Base-by-base conservation (phyloP, 2,888 invertebrate genomes). In the Digitonthophagus gazella region DNA sequence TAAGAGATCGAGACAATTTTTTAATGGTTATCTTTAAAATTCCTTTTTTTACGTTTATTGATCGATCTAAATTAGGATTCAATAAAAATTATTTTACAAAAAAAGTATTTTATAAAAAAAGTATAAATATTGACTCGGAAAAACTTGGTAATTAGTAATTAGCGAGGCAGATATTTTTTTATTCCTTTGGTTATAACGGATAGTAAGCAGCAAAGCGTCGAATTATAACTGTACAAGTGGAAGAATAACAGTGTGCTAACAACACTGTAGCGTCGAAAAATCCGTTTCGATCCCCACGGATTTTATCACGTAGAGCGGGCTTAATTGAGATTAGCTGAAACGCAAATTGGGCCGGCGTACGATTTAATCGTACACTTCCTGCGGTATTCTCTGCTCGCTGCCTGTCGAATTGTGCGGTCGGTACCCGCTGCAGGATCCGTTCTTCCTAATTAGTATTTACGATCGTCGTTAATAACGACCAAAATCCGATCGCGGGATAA, bases 321-420 rank as follows among this genome's bases (percentile, higher is more conserved):
- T 61, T 61, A 61, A 61, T 61, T 61, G 20, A 61, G 61, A 61
- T 61, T 61, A 61, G 61, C 61, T 20, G 61, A 61, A 61, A 61
- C 61, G 18, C 20, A 61, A 61, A 61, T 16, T 61, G 61, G 61
- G 4, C 61, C 19, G 6, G 20, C 19, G 61, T 61, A 18, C 61
- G 61, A 61, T 61, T 61, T 61, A 61, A 61, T 61, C 61, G 61
- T 61, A 14, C 18, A 61, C 61, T 61, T 61, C 61, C 61, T 61
- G 61, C 18, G 61, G 61, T 19, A 61, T 61, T 61, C 61, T 61
- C 61, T 19, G 28, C 18, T 57, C 57, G 57, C 6, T n/a, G 57
- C 15, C 6, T 19, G 18, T 19, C 16, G 19, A 61, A 20, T 61
- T 18, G 6, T n/a, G 61, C n/a, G 61, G 61, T 61, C 18, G 18